phyloP scores from a whole-genome alignment of 2,113 vertebrate species.

The Genyomyrus donnyi region DNA sequence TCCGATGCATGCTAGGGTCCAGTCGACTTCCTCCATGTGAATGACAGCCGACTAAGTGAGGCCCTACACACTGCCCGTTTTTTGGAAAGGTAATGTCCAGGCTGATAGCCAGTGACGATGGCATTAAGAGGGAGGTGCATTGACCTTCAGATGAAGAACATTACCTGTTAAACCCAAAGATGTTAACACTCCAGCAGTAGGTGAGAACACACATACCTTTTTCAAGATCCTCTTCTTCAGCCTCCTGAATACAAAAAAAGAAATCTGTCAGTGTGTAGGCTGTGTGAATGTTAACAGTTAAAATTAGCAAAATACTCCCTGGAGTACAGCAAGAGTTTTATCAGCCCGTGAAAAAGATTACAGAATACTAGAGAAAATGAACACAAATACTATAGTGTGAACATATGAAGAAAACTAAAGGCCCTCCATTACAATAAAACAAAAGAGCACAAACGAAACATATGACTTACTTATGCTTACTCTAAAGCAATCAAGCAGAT shows the following conservation, averaged over 20 bases:
- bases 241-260: slow-evolving; percentile 67
- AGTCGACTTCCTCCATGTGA: slow-evolving; percentile 14
- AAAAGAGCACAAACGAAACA: background rate
- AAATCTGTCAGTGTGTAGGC: background rate
- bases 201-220: slow-evolving; percentile 78
- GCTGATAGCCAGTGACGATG: slow-evolving; percentile 14
- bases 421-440: background rate
- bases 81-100: background rate
- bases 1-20: background rate
- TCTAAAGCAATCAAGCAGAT: background rate
- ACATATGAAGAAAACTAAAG: background rate
- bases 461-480: background rate
- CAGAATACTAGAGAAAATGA: background rate
- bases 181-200: slow-evolving; percentile 22
- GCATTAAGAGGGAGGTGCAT: slow-evolving; percentile 15
- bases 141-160: slow-evolving; percentile 18
- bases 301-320: background rate
- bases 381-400: background rate
- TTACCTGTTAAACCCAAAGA: slow-evolving; percentile 23
- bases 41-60: background rate
- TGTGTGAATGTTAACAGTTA: background rate
- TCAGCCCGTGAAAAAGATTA: background rate
- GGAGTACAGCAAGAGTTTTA: background rate
- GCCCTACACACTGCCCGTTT: background rate
- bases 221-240: slow-evolving; percentile 84